Conservation (phyloP, 2,888 invertebrate species). For the Lycophotia porphyrea region DNA sequence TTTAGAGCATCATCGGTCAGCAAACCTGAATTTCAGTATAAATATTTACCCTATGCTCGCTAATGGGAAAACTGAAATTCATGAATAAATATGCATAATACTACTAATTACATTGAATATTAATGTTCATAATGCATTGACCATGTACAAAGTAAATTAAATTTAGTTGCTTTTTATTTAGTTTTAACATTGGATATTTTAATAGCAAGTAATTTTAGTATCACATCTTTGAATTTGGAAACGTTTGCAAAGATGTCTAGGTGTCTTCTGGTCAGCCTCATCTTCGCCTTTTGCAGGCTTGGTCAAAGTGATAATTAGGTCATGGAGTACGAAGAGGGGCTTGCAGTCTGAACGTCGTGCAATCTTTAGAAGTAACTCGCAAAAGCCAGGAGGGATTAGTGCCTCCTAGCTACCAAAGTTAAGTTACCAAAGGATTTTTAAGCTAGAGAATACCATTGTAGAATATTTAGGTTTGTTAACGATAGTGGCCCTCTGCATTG, state of each 20-base stretch:
- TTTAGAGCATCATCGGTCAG: background rate
- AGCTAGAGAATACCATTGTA: background rate
- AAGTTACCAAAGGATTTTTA: background rate
- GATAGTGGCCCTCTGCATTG: background rate
- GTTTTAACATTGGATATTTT: too few species aligned
- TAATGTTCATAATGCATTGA: slow-evolving; percentile 5
- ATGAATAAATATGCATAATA: slow-evolving; percentile 20
- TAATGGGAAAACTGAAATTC: slow-evolving; percentile 13
- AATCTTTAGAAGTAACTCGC: slow-evolving; percentile 1
- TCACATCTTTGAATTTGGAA: background rate
- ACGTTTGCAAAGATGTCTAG: background rate
- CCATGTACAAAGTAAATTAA: background rate
- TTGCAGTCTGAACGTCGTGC: background rate
- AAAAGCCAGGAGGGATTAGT: background rate
- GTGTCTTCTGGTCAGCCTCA: background rate
- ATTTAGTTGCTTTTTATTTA: too few species aligned
- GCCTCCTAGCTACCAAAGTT: too few species aligned
- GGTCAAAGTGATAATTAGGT: background rate
- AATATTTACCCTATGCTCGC: slow-evolving; percentile 9
- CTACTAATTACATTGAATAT: slow-evolving; percentile 14
- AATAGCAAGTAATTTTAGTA: background rate
- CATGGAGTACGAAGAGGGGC: background rate
- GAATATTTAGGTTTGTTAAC: background rate
- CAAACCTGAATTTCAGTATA: background rate
- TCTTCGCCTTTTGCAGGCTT: background rate